These are phyloP conservation scores for Tympanuchus pallidicinctus DNA, from an alignment of 2,113 vertebrate species.

Conservation along the genomic window DNA sequence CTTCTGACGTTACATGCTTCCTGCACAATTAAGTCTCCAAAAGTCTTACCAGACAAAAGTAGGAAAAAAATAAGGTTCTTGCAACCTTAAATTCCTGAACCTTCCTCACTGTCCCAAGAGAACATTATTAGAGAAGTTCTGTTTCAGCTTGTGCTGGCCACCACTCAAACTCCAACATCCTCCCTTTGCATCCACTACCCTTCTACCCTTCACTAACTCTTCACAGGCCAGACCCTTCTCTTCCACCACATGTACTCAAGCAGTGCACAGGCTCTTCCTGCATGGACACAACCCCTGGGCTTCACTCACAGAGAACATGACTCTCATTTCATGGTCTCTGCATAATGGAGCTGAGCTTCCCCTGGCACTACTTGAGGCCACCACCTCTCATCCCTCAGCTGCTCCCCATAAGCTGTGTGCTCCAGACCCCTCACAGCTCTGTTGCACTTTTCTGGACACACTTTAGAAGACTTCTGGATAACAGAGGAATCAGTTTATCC, in stretches of 20 bases:
- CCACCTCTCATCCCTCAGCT: too few relatives aligned
- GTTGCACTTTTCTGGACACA: too few relatives aligned
- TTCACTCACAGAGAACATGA: neutral
- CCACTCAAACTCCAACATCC: neutral
- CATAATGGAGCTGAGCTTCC: neutral
- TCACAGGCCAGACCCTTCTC: neutral
- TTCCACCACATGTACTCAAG: fast-evolving
- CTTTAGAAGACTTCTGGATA: neutral
- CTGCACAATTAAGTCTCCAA: neutral
- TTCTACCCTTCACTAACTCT: neutral
- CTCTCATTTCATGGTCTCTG: neutral
- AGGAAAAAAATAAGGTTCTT: neutral
- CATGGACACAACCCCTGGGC: neutral
- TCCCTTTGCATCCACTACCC: too few relatives aligned
- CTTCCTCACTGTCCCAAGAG: fast-evolving
- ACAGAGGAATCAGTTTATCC: neutral
- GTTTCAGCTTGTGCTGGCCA: neutral
- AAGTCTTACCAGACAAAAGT: neutral
- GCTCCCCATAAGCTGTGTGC: too few relatives aligned
- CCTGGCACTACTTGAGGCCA: too few relatives aligned
- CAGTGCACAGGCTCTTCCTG: neutral
- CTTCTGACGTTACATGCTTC: neutral
- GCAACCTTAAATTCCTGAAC: neutral
- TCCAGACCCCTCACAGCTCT: too few relatives aligned
- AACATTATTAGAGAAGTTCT: neutral